phyloP scores from a whole-genome alignment of 2,113 vertebrate genomes.

The Melanerpes aurifrons region DNA sequence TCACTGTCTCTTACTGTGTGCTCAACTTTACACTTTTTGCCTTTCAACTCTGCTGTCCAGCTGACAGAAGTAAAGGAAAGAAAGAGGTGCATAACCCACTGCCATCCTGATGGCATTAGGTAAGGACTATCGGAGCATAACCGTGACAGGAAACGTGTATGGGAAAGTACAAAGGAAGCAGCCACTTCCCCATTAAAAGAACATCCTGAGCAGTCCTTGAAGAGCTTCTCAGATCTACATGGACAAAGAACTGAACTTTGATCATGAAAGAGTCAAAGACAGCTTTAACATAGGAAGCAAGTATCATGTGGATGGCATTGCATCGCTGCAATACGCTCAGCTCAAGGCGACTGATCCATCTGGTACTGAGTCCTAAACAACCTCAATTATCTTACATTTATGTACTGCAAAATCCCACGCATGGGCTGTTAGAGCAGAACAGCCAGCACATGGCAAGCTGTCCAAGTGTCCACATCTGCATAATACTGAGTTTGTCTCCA shows the following conservation, averaged over 20 bases:
- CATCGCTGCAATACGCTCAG: not conserved
- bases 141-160: not conserved
- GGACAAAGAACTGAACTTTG: not conserved
- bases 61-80: not conserved
- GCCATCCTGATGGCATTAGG: not conserved
- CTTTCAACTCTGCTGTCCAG: not conserved
- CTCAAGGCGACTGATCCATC: not conserved
- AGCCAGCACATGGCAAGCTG: not conserved
- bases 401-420: not conserved
- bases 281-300: not conserved
- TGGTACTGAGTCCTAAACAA: not conserved
- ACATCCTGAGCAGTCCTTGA: not conserved
- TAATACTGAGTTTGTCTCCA: not conserved
- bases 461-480: not conserved
- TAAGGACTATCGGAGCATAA: not conserved
- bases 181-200: not conserved
- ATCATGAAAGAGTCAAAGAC: not conserved
- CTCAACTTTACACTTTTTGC: not conserved
- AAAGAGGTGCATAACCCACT: not conserved
- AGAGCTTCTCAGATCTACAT: not conserved
- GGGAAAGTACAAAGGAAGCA: not conserved
- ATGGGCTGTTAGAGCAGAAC: not conserved
- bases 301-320: not conserved
- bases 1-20: not conserved
- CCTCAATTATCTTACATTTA: not conserved